Percentiles rank a stretch among this genome's conserved stretches.
Evolutionary conservation across 2,888 invertebrate species (phyloP).

Genomic region (Scelioninae gen. 1): DNA sequence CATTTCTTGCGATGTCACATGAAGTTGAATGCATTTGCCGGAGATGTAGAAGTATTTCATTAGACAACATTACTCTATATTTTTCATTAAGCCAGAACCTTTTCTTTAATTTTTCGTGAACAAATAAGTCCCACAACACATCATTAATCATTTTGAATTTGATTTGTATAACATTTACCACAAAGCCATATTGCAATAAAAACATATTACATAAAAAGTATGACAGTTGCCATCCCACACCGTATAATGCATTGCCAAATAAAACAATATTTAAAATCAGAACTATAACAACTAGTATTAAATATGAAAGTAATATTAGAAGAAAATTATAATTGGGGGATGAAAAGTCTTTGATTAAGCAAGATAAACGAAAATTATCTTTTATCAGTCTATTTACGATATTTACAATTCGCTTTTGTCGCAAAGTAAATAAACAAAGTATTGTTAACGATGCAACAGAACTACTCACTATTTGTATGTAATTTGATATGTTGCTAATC

Average conservation of each 20-base stretch:
- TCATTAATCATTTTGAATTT: not conserved
- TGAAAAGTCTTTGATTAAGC: not conserved
- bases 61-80: not conserved
- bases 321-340: not conserved
- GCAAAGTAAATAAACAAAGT: not conserved
- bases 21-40: not conserved
- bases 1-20: not conserved
- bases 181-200: not conserved
- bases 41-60: not conserved
- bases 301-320: not conserved
- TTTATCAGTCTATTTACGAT: not conserved
- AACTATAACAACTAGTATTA: not conserved
- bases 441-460: not conserved
- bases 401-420: not conserved
- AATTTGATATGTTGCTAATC: not conserved
- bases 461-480: not conserved
- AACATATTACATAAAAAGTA: not conserved
- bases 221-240: not conserved
- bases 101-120: not conserved
- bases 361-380: not conserved
- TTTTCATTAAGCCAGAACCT: not conserved
- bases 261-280: not conserved
- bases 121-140: not conserved
- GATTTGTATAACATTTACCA: not conserved
- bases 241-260: not conserved